Base-by-base conservation (phyloP, 2,888 invertebrate genomes). In the Cerastis leucographa region DNA sequence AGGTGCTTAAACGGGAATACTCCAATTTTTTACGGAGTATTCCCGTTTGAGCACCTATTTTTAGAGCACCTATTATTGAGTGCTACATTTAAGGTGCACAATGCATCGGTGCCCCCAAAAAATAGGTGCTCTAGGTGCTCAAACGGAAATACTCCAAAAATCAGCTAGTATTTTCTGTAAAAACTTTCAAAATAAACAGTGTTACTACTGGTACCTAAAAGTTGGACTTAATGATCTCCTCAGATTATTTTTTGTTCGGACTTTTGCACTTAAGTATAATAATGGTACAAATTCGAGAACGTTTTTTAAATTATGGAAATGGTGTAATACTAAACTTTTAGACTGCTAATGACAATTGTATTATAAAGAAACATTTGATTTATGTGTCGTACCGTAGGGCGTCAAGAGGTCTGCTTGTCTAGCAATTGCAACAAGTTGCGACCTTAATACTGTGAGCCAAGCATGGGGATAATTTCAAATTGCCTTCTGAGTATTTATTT, bases 221-320 rank as follows among this genome's bases (percentile, higher is more conserved):
- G 25, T 77, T 69, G 8, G 17, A 62, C 51, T 46, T 40, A 54
- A 76, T 62, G 17, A 68, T 51, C 78, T 69, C 51, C 51, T 44
- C 42, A 56, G 44, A 46, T 61, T 35, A 17, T 25, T 75, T 76
- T 62, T 77, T 9, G n/a, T 54, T 35, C 12, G 44, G 68, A 54
- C 44, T 68, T 68, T 62, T 14, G 25, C 51, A 22, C 44, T 62
- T 68, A 44, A 35, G 25, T 25, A 29, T 44, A 77, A 51, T 49
- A 66, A 40, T 49, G 29, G 8, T 17, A 56, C 9, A 54, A 76
- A 76, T 59, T 29, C 42, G 14, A 56, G 17, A 8, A 40, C 35
- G 11, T 17, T 44, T 76, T 46, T 40, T 51, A 46, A 2, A 12
- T n/a, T 9, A 42, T n/a, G 14, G 14, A 1, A 56, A 56, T 56